These are phyloP conservation scores for Tenodera sinensis DNA, from an alignment of 2,888 invertebrate genomes.

Conservation along the genomic window DNA sequence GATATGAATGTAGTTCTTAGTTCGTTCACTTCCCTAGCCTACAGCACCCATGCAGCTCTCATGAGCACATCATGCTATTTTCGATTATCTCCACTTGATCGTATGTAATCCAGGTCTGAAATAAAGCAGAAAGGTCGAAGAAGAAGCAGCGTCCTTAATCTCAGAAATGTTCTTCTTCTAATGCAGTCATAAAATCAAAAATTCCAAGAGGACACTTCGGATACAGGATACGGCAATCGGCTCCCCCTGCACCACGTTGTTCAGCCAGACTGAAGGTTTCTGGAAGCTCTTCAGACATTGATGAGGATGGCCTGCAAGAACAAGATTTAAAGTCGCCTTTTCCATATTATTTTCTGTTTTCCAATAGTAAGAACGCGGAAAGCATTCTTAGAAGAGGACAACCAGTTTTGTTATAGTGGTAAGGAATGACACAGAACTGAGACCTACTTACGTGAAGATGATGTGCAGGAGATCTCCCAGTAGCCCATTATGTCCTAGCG, in stretches of 20 bases:
- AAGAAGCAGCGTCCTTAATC: not conserved
- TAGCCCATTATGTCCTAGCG: conserved; percentile 57
- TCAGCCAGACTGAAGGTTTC: conserved; percentile 23
- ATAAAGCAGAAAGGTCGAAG: too few relatives aligned
- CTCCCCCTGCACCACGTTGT: conserved; percentile 16
- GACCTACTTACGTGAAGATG: conserved; percentile 61
- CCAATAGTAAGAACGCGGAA: too few relatives aligned
- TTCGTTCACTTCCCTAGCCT: too few relatives aligned
- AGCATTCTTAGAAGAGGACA: not conserved
- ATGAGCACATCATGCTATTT: too few relatives aligned
- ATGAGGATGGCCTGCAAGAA: conserved; percentile 47
- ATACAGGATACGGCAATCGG: conserved; percentile 17
- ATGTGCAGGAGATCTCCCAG: conserved; percentile 64
- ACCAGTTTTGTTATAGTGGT: not conserved
- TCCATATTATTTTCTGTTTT: too few relatives aligned
- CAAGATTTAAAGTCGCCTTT: not conserved
- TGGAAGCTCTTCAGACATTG: conserved; percentile 36
- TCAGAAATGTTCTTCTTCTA: not conserved
- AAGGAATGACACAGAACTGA: not conserved
- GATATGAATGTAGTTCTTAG: too few relatives aligned
- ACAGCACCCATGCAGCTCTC: too few relatives aligned
- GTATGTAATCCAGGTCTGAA: too few relatives aligned
- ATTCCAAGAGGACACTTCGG: conserved; percentile 22
- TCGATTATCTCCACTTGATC: too few relatives aligned
- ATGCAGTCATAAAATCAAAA: conserved; percentile 22